These are phyloP conservation scores for Arenaria interpres DNA, from an alignment of 2,113 vertebrate genomes.

Conservation along the genomic window DNA sequence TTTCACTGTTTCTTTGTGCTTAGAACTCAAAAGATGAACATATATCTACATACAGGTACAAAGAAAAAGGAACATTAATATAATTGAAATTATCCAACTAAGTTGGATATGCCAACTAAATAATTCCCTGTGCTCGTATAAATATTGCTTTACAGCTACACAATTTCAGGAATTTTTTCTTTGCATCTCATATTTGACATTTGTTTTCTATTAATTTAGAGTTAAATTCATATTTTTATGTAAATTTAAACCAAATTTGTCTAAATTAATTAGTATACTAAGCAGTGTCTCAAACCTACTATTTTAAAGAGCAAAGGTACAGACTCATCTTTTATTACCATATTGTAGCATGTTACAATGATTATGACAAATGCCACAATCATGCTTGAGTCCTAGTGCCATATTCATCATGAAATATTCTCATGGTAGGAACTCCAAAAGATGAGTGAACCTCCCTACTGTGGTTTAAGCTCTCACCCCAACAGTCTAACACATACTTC, in stretches of 20 bases:
- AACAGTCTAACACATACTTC: not conserved
- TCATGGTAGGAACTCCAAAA: not conserved
- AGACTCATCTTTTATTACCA: not conserved
- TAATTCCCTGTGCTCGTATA: not conserved
- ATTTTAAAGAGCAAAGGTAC: not conserved
- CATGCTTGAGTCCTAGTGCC: not conserved
- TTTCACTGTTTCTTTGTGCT: not conserved
- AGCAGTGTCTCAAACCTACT: not conserved
- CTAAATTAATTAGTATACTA: not conserved
- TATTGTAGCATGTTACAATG: not conserved
- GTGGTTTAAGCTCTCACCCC: not conserved
- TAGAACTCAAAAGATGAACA: not conserved
- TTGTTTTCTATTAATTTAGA: not conserved
- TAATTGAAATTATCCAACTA: not conserved
- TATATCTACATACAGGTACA: not conserved
- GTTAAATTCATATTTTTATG: not conserved
- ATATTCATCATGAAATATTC: not conserved
- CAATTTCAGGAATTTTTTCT: not conserved
- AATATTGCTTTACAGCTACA: not conserved
- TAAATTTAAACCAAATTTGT: not conserved
- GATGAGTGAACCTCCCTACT: not conserved
- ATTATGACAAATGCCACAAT: not conserved
- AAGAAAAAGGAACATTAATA: not conserved
- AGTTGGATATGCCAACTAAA: not conserved
- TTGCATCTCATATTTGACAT: not conserved